Percentiles rank a stretch among this genome's conserved stretches.
Evolutionary conservation across 2,797 vertebrate species (phyloP).

Genomic region (Scolopax bukidnonensis): DNA sequence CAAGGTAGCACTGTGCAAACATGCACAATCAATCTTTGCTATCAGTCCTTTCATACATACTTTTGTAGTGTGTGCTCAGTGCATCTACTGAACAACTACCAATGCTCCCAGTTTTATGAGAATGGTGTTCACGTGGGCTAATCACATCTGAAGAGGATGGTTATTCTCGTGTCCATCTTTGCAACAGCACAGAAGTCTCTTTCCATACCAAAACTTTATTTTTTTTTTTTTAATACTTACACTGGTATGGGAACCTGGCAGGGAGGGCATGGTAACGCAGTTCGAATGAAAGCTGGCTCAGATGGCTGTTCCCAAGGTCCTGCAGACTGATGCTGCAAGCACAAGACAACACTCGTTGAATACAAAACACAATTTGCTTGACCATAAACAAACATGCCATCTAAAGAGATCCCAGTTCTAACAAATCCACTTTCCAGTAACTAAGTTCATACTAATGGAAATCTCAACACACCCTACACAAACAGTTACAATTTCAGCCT

Average conservation of each 20-base stretch:
- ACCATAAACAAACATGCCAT: background rate
- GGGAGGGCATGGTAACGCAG: conserved; percentile 81
- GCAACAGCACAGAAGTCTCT: background rate
- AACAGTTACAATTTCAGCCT: background rate
- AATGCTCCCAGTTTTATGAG: background rate
- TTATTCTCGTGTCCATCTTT: background rate
- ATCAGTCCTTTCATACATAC: background rate
- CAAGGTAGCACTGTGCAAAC: background rate
- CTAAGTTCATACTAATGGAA: background rate
- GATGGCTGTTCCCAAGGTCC: conserved; percentile 89
- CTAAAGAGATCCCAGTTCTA: background rate
- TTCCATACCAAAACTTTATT: background rate
- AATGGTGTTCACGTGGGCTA: background rate
- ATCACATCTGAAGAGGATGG: background rate
- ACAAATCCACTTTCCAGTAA: background rate
- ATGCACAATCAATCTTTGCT: background rate
- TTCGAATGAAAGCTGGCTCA: conserved; percentile 84
- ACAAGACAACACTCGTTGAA: background rate
- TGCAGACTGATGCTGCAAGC: conserved; percentile 78
- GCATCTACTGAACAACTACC: background rate
- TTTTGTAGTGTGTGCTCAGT: no score
- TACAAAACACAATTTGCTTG: background rate
- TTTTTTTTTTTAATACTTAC: conserved; percentile 72
- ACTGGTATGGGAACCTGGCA: conserved; percentile 81
- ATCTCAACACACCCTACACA: background rate